Base-by-base conservation (phyloP, 2,113 vertebrate species). In the Pseudonaja textilis region DNA sequence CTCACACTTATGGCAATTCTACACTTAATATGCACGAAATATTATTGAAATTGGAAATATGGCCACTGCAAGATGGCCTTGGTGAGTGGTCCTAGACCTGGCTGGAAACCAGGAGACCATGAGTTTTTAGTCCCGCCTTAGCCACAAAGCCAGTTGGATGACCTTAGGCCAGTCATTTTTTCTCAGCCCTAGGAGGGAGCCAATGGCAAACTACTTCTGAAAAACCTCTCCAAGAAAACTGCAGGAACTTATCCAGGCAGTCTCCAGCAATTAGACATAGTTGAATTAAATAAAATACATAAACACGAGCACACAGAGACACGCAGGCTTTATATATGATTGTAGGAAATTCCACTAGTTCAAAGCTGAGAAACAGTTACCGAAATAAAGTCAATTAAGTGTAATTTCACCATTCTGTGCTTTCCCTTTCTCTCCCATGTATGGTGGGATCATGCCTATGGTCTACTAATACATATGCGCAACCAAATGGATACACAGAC, bases 351-450 rank as follows among this genome's bases (percentile, higher is more conserved):
- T 34, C 88, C 54, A 85, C 92, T 90, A 85, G 52, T 93, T 56
- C 93, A 96, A 93, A 88, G 93, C 93, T 93, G 26, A 26, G 42
- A 22, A 96, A 95, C 93, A 54, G 90, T 94, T 89, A 91, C 89
- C 94, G 95, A 97, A 94, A 95, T 91, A 91, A 92, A 96, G 95
- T 90, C 93, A 1, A 91, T n/a, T 2, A 92, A 91, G 89, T 94
- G 64, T 54, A 64, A 94, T 88, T 92, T 92, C 90, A 94, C 88
- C 22, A 91, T 29, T 81, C 92, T 94, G 56, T 93, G 47, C 14
- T 93, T 95, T 29, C 26, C 7, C 59, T 22, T 91, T 23, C 91
- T 50, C 90, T 47, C 34, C n/a, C 0, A 1, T 20, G 92, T 8
- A 39, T n/a, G 90, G 1, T 23, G 20, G 1, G 85, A 0, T 0